These are phyloP conservation scores for Adelphocoris suturalis DNA, from an alignment of 2,888 invertebrate genomes.

Conservation along the genomic window DNA sequence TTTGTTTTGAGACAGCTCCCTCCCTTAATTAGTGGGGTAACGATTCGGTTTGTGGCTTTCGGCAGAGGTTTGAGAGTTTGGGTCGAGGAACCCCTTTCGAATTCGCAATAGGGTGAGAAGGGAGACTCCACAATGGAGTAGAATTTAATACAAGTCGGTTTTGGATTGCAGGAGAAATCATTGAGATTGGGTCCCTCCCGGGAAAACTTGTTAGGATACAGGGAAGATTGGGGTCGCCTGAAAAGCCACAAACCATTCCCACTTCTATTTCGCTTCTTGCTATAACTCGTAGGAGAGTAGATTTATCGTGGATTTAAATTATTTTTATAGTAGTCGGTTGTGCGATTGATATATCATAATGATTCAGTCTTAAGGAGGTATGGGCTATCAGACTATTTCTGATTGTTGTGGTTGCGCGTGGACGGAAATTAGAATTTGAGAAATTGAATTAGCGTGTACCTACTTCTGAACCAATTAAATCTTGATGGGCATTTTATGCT, in stretches of 20 bases:
- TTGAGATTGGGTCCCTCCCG: not conserved
- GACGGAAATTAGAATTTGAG: no score
- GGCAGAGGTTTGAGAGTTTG: constrained; percentile 14
- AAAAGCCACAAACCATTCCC: not conserved
- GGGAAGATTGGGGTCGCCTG: not conserved
- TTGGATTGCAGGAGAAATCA: constrained; percentile 57
- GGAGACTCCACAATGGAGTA: constrained; percentile 8
- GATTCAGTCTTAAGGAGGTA: no score
- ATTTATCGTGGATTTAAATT: no score
- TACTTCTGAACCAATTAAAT: no score
- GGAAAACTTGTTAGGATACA: not conserved
- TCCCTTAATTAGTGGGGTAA: constrained; percentile 55
- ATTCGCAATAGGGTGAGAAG: constrained; percentile 34
- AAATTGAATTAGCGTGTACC: no score
- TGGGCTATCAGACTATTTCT: no score
- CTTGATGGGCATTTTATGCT: no score
- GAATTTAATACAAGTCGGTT: constrained; percentile 69
- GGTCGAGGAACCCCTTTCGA: constrained; percentile 33
- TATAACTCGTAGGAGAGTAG: no score
- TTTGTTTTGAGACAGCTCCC: constrained; percentile 53
- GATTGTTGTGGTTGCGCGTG: no score
- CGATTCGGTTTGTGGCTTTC: constrained; percentile 57
- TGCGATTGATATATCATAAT: no score
- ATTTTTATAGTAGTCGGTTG: no score
- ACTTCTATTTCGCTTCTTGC: no score